Evolutionary conservation across 2,113 vertebrate genomes (phyloP).

Genomic region (Egretta garzetta): DNA sequence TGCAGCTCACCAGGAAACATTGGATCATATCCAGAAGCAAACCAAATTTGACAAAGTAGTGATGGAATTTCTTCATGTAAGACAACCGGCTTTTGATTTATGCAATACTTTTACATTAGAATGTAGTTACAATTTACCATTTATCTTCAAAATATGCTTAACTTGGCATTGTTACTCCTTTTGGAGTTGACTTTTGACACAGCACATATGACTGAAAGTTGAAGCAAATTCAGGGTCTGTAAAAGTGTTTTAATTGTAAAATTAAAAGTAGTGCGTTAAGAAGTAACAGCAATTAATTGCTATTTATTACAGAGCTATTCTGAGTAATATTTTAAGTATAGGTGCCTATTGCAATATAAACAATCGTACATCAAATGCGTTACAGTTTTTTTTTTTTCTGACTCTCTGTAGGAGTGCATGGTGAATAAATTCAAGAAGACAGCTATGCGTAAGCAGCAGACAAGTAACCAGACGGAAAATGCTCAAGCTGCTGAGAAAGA

Average conservation of each 20-base stretch:
- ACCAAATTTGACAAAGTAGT: slow-evolving; percentile 89
- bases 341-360: background rate
- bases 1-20: slow-evolving; percentile 82
- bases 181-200: background rate
- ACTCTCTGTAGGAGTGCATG: slow-evolving; percentile 83
- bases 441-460: slow-evolving; percentile 81
- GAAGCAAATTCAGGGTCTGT: background rate
- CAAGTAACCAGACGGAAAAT: slow-evolving; percentile 76
- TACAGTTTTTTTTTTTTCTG: background rate
- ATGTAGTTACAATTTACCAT: background rate
- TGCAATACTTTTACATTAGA: background rate
- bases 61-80: slow-evolving; percentile 88
- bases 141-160: background rate
- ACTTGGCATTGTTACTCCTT: accelerated
- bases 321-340: background rate
- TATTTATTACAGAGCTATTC: background rate
- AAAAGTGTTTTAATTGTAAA: background rate
- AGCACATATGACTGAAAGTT: background rate
- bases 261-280: background rate
- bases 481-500: slow-evolving; percentile 79
- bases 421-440: slow-evolving; percentile 90
- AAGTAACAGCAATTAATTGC: background rate
- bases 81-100: background rate
- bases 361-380: background rate
- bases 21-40: slow-evolving; percentile 88